Conservation (phyloP, 2,888 invertebrate genomes). For the Bruchidius siliquastri region DNA sequence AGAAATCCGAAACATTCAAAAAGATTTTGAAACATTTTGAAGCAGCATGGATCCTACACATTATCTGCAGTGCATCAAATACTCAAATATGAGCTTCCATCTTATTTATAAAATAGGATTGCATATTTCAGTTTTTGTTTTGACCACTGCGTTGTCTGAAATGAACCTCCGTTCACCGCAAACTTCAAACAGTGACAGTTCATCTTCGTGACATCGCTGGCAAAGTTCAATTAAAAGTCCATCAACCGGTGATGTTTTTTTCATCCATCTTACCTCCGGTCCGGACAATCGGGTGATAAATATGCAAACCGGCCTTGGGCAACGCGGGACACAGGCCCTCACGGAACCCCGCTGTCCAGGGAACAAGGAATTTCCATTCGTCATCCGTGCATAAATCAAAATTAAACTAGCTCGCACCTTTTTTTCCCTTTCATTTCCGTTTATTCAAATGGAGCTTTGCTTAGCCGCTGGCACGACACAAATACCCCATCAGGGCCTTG, state of each 20-base stretch:
- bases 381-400: constrained; percentile 21
- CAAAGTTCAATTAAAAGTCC: neutral
- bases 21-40: too few relatives aligned
- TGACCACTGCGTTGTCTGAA: too few relatives aligned
- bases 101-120: too few relatives aligned
- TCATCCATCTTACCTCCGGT: neutral
- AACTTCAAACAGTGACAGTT: too few relatives aligned
- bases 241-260: neutral
- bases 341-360: constrained; percentile 2
- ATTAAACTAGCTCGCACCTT: constrained; percentile 19
- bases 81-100: too few relatives aligned
- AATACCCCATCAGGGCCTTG: constrained; percentile 11
- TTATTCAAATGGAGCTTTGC: constrained; percentile 22
- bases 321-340: neutral
- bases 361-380: constrained; percentile 15
- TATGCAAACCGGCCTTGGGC: neutral
- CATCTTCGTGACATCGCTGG: neutral
- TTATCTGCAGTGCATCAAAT: too few relatives aligned
- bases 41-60: too few relatives aligned
- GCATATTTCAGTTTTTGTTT: too few relatives aligned
- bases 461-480: constrained; percentile 13
- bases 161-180: too few relatives aligned
- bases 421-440: constrained; percentile 20
- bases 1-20: too few relatives aligned
- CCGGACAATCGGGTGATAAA: neutral